phyloP scores from a whole-genome alignment of 2,113 vertebrate species.

The Myocastor coypus region DNA sequence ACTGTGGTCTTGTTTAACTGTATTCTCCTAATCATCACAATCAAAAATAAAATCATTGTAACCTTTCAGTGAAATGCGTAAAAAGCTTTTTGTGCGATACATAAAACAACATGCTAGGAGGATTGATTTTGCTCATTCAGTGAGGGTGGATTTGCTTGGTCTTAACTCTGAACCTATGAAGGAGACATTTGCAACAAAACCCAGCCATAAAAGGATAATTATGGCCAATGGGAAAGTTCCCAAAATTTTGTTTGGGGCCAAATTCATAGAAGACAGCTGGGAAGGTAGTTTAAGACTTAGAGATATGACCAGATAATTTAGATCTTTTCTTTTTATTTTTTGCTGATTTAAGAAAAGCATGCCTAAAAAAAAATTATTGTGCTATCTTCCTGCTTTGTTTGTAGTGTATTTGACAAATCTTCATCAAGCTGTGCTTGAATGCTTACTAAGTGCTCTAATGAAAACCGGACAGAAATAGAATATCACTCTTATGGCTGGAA shows the following conservation, averaged over 20 bases:
- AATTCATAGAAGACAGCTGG: background rate
- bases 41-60: slow-evolving; percentile 41
- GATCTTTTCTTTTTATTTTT: background rate
- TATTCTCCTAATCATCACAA: slow-evolving; percentile 41
- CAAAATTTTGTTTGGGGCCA: background rate
- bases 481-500: background rate
- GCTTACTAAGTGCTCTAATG: background rate
- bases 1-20: slow-evolving; percentile 51
- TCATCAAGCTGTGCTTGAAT: background rate
- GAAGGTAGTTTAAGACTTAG: background rate
- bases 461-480: background rate
- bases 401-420: background rate
- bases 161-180: background rate
- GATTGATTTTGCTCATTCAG: background rate
- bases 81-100: background rate
- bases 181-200: background rate
- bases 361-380: background rate
- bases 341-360: background rate
- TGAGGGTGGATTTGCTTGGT: background rate
- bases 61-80: slow-evolving; percentile 5
- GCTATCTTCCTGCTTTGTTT: background rate
- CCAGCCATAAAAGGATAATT: background rate
- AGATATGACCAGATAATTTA: background rate
- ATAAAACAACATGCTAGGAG: slow-evolving; percentile 25
- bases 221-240: background rate